Base-by-base conservation (phyloP, 2,797 vertebrate genomes). In the Pogonophryne albipinna region DNA sequence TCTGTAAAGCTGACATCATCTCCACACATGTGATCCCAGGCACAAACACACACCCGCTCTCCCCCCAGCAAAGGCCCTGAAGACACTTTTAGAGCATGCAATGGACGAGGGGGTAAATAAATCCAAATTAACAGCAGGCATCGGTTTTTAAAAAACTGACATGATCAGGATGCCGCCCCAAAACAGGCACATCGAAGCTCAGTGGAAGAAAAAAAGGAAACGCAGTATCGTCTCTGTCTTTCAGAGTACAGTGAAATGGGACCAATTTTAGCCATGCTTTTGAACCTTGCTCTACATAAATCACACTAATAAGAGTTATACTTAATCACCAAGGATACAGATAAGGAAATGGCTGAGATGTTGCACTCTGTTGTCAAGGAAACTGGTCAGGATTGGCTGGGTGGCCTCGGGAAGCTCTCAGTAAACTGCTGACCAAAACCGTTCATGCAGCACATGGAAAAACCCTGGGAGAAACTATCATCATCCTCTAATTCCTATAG, bases 281-380 rank as follows among this genome's bases (percentile, higher is more conserved):
- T 73, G n/a, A 10, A 66, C 65, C 46, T 67, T 71, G 74, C 68
- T 84, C 27, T 50, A 75, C 58, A 83, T 76, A 81, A 86, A 90
- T 89, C 81, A 76, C 52, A 60, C 46, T 82, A 83, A 90, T 80
- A 84, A 79, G 70, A 72, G 10, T 79, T 46, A 59, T 62, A 61
- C 50, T 58, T 78, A 79, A 92, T 90, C 80, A 77, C 88, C 80
- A 86, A 85, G 88, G 85, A 87, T 71, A 80, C 83, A 76, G 79
- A 79, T 72, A 77, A 71, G 74, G 78, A 83, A 82, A 76, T 76
- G 66, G 69, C 82, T 73, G 79, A 73, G 63, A 84, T 86, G 78
- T 86, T 90, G 82, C 83, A 80, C 83, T 87, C 77, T 70, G 89
- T 92, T 93, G 91, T 92, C 92, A 93, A 86, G 92, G 91, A 89